A percentile compares a stretch with the other conserved stretches of the same genome.
Conservation (phyloP, 2,113 vertebrate genomes). For the Halichoeres trimaculatus region DNA sequence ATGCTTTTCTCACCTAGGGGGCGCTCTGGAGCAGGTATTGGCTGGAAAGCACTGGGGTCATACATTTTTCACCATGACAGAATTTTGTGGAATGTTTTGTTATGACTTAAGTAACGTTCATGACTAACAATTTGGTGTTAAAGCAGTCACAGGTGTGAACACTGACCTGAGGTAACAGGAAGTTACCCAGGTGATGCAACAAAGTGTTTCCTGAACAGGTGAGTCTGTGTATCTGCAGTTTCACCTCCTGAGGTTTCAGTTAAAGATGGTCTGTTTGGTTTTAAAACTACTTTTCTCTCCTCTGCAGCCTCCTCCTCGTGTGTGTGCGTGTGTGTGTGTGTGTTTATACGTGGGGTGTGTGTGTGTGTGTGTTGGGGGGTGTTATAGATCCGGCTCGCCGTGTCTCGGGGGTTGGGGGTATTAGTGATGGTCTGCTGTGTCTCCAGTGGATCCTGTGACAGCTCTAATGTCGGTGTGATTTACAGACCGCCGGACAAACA, state of each 20-base stretch:
- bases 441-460: slow-evolving; percentile 59
- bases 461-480: slow-evolving; percentile 73
- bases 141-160: no score
- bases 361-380: not conserved
- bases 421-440: slow-evolving; percentile 61
- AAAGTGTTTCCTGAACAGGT: no score
- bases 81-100: no score
- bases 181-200: no score
- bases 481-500: slow-evolving; percentile 66
- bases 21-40: no score
- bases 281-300: slow-evolving; percentile 57
- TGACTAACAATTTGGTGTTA: no score
- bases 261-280: slow-evolving; percentile 41
- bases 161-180: no score
- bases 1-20: no score
- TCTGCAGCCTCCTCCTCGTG: not conserved
- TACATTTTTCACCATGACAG: no score
- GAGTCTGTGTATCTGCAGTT: not conserved
- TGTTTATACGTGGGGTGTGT: not conserved
- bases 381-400: slow-evolving; percentile 15
- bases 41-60: no score
- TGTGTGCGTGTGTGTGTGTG: not conserved
- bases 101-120: no score
- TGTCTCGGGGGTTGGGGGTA: slow-evolving; percentile 18
- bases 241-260: slow-evolving; percentile 9